phyloP scores from a whole-genome alignment of 2,113 vertebrate genomes.

The Mastomys coucha region DNA sequence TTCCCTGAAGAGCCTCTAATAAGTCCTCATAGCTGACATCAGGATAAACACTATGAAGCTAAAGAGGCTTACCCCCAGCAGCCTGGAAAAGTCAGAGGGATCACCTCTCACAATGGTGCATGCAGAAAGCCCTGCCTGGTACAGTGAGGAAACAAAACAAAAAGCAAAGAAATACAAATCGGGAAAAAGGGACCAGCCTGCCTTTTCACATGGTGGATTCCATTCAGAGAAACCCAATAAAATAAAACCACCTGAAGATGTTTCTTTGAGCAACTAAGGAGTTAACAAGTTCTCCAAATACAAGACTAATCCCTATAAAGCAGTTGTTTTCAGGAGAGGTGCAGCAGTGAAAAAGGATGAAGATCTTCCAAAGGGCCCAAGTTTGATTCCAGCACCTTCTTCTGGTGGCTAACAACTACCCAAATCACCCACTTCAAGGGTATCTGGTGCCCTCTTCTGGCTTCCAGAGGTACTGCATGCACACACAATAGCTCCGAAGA shows the following conservation, averaged over 20 bases:
- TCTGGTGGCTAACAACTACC: not conserved
- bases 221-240: not conserved
- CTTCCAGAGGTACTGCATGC: not conserved
- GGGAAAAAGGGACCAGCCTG: not conserved
- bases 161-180: not conserved
- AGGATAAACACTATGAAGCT: not conserved
- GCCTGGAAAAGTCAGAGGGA: too few species aligned
- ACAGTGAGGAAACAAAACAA: not conserved
- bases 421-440: not conserved
- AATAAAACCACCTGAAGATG: not conserved
- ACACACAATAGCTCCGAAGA: not conserved
- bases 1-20: not conserved
- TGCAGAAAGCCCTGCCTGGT: not conserved
- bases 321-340: not conserved
- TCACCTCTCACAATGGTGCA: not conserved
- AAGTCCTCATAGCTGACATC: not conserved
- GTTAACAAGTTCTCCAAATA: too few species aligned
- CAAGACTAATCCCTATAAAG: not conserved
- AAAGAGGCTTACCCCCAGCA: not conserved
- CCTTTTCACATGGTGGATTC: not conserved
- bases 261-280: not conserved
- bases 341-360: not conserved
- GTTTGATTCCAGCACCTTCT: too few species aligned
- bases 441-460: not conserved
- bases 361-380: not conserved